Evolutionary conservation across 2,797 vertebrate genomes (phyloP).

Genomic region (Pseudomugil tenellus): DNA sequence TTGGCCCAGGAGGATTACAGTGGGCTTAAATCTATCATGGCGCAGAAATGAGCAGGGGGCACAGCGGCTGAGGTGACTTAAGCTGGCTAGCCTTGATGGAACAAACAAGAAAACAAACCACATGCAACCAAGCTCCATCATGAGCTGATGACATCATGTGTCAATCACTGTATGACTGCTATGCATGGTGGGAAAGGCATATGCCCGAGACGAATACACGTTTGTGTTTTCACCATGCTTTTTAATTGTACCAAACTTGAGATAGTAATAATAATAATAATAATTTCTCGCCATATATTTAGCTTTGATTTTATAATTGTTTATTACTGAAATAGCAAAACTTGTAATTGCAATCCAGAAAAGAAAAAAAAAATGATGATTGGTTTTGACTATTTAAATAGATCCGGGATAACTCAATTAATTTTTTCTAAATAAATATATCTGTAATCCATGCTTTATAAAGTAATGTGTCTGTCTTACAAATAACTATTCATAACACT

Average conservation of each 20-base stretch:
- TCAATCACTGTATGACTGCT: constrained; percentile 48
- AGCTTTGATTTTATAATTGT: not conserved
- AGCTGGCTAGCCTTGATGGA: constrained; percentile 72
- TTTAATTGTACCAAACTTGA: constrained; percentile 7
- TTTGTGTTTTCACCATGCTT: constrained; percentile 7
- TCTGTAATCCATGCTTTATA: constrained; percentile 53
- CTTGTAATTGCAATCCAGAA: not conserved
- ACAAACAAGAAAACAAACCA: constrained; percentile 76
- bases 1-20: constrained; percentile 77
- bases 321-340: not conserved
- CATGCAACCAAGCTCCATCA: constrained; percentile 42
- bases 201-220: constrained; percentile 21
- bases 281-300: not conserved
- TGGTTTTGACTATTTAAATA: constrained; percentile 36
- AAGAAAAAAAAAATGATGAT: constrained; percentile 23
- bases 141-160: constrained; percentile 62
- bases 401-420: constrained; percentile 56
- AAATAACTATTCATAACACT: constrained; percentile 69
- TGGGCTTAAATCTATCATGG: constrained; percentile 73
- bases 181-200: constrained; percentile 18
- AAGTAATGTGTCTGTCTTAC: constrained; percentile 52
- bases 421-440: constrained; percentile 63
- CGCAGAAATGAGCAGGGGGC: constrained; percentile 82
- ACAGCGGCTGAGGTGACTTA: constrained; percentile 76
- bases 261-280: constrained; percentile 2